phyloP scores from a whole-genome alignment of 2,888 invertebrate species.

The Hyposoter didymator region DNA sequence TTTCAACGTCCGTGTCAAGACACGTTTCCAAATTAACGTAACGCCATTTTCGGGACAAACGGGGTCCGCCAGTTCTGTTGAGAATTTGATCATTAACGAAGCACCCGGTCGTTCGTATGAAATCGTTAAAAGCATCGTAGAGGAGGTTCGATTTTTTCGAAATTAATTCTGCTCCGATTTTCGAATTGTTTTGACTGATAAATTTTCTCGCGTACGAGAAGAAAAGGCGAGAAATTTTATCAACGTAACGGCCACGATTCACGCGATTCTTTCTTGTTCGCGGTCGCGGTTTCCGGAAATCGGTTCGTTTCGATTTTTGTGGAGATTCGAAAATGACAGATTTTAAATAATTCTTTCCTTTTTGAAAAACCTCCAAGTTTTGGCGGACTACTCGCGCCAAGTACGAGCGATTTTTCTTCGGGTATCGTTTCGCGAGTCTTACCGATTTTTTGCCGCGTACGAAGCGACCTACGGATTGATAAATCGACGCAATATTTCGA shows the following conservation, averaged over 20 bases:
- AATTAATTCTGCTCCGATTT: conserved; percentile 35
- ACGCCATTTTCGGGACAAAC: conserved; percentile 40
- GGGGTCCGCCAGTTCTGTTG: conserved; percentile 11
- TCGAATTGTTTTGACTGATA: conserved; percentile 16
- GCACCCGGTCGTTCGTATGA: conserved; percentile 49
- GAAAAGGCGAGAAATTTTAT: conserved; percentile 36
- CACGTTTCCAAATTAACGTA: conserved; percentile 26
- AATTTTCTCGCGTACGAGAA: conserved; percentile 37
- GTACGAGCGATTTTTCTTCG: conserved; percentile 28
- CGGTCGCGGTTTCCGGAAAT: conserved; percentile 13
- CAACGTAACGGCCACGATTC: conserved; percentile 46
- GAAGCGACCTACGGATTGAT: conserved; percentile 49
- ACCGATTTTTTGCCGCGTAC: conserved; percentile 12
- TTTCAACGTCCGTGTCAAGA: background rate
- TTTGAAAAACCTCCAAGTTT: conserved; percentile 62
- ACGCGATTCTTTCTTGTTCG: background rate
- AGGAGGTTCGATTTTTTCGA: conserved; percentile 53
- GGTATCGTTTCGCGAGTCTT: conserved; percentile 10
- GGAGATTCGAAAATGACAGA: conserved; percentile 30
- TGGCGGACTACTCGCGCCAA: conserved; percentile 68
- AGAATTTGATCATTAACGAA: conserved; percentile 50
- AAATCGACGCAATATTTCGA: conserved; percentile 52
- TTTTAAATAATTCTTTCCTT: conserved; percentile 40
- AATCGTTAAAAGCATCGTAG: conserved; percentile 31
- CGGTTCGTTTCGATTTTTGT: background rate